Conservation (phyloP, 2,113 vertebrate genomes). For the Zosterops hypoxanthus region DNA sequence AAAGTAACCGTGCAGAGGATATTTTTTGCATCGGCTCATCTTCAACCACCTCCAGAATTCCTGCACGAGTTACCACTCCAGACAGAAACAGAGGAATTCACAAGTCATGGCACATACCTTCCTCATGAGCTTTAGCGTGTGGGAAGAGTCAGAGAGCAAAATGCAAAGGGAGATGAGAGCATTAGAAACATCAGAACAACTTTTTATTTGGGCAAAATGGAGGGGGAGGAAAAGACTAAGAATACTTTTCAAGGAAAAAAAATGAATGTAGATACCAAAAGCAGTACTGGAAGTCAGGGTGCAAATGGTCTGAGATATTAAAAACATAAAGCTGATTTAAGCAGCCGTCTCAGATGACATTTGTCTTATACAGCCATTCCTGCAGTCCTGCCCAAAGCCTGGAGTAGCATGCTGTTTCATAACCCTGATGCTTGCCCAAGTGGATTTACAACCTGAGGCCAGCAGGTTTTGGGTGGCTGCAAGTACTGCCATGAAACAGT, state of each 20-base stretch:
- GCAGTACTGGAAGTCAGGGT: not conserved
- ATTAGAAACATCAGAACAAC: not conserved
- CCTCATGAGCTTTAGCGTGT: slow-evolving; percentile 69
- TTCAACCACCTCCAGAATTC: slow-evolving; percentile 51
- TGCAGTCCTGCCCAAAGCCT: not conserved
- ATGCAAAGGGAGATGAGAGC: slow-evolving; percentile 20
- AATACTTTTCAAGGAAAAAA: not conserved
- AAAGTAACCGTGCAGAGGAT: not conserved
- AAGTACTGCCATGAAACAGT: not conserved
- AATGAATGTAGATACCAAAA: not conserved
- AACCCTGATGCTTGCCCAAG: not conserved
- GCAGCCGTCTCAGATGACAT: not conserved
- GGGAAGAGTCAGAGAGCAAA: slow-evolving; percentile 53
- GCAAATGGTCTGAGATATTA: not conserved
- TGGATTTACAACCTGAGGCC: not conserved
- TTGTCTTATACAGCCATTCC: not conserved
- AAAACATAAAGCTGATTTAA: not conserved
- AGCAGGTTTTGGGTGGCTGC: not conserved
- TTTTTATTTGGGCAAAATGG: not conserved
- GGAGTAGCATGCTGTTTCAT: not conserved
- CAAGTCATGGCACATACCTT: slow-evolving; percentile 80
- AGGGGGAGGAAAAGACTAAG: not conserved
- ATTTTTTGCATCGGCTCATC: slow-evolving; percentile 26
- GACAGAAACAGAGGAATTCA: slow-evolving; percentile 24
- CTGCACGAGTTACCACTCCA: not conserved